phyloP scores from a whole-genome alignment of 2,797 vertebrate genomes.

The Dendrocincla fuliginosa region DNA sequence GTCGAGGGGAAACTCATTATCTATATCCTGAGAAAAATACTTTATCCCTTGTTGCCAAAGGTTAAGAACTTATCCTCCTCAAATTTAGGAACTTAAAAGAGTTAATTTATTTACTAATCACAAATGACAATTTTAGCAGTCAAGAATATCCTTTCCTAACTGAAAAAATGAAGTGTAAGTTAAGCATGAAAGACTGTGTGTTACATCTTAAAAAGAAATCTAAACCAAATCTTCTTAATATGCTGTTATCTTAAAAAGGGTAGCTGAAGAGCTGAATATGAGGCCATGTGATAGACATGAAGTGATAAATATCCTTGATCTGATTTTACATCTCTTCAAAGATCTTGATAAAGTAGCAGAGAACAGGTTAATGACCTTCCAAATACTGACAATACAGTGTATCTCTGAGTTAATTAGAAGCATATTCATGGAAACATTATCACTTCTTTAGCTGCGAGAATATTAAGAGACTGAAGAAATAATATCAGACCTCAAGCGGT shows the following conservation, averaged over 20 bases:
- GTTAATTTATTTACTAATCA: neutral
- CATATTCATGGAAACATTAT: neutral
- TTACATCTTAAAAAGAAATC: neutral
- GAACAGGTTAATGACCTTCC: neutral
- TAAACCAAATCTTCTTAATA: neutral
- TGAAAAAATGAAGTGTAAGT: neutral
- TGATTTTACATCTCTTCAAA: neutral
- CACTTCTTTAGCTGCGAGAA: neutral
- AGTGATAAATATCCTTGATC: neutral
- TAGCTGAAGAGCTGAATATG: neutral
- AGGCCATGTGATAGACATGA: neutral
- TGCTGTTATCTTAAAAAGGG: neutral
- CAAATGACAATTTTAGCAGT: neutral
- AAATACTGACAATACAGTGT: neutral
- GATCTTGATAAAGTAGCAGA: neutral
- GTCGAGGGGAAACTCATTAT: neutral
- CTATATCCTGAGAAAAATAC: neutral
- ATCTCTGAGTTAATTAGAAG: neutral
- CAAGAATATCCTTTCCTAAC: neutral
- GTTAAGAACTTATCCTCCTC: neutral
- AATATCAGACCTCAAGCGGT: neutral
- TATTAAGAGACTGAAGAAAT: neutral
- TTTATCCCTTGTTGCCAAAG: accelerated
- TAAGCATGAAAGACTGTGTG: neutral
- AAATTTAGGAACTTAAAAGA: neutral